Conservation (phyloP, 2,113 vertebrate species). For the Dasypus novemcinctus region DNA sequence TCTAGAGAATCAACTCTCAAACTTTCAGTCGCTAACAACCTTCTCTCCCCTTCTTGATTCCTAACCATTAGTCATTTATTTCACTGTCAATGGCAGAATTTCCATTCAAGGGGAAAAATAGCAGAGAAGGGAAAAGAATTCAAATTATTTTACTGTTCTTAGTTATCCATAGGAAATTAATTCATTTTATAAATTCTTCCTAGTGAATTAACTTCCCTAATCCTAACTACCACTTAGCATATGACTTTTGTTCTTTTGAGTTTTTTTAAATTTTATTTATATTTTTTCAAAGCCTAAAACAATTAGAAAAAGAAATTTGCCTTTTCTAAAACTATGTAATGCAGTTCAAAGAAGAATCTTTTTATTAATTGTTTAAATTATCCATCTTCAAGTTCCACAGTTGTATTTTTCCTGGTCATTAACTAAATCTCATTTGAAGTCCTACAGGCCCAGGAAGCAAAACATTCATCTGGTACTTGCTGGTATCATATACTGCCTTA, state of each 20-base stretch:
- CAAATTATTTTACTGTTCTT: background rate
- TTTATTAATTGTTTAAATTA: background rate
- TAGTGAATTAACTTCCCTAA: conserved; percentile 40
- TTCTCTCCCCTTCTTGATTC: background rate
- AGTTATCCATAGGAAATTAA: conserved; percentile 47
- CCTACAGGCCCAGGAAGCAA: background rate
- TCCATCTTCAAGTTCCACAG: background rate
- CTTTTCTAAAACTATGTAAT: conserved; percentile 39
- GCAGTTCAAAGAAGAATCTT: background rate
- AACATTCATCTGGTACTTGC: background rate
- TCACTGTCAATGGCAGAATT: background rate
- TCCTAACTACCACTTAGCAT: background rate
- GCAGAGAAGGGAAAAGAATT: background rate
- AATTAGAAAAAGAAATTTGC: conserved; percentile 15
- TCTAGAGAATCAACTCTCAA: conserved; percentile 16
- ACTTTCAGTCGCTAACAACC: background rate
- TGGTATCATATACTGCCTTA: background rate
- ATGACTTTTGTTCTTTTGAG: background rate
- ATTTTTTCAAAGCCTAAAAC: background rate
- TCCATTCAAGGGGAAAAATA: background rate
- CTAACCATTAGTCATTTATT: conserved; percentile 31
- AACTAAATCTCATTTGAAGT: background rate
- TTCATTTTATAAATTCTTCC: conserved; percentile 23
- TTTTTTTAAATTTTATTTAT: too few relatives aligned
- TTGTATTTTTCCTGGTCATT: background rate